Base-by-base conservation (phyloP, 2,888 invertebrate genomes). In the Leptura quadrifasciata region DNA sequence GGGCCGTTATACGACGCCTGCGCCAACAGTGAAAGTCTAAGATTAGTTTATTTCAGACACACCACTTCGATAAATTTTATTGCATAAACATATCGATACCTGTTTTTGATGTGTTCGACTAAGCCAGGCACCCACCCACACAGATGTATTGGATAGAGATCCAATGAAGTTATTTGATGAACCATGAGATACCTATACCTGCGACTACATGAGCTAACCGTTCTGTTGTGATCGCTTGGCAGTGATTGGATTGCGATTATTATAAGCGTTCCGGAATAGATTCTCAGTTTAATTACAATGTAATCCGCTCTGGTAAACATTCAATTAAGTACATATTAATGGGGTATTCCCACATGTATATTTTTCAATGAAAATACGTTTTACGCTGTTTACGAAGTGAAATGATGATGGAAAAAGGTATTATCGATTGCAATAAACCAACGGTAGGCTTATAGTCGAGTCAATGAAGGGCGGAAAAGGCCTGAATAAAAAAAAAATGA, bases 11-110 rank as follows among this genome's bases (percentile, higher is more conserved):
- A 61, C 21, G 17, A 39, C 74, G 74, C 74, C 15, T 69, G 74
- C 74, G 69, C 60, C 35, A n/a, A 2, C 69, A 69, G 74, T 69
- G 74, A 74, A 74, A 69, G 74, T 74, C 74, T 74, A 69, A 69
- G 69, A 69, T 74, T 74, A 74, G 69, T 63, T 61, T 55, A 52
- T 47, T 61, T 69, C 27, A 24, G 61, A 67, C 69, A 31, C 17
- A n/a, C 69, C 58, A 69, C 69, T 69, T 47, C 58, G 58, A 69
- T 58, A 60, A 54, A 70, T 69, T 69, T 24, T 24, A 74, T 74
- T 74, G 69, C 69, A 74, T 74, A 74, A 69, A 74, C 63, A 61
- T 69, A 74, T 69, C 54, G 69, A 27, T 55, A 69, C 69, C 58
- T 57, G 69, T 54, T 57, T 31, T 18, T 57, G 31, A 65, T 65